Evolutionary conservation across 1,140 invertebrate genomes (phyloP), one percentile per base, ranked within the genome.

Genomic region (Ladona fulva): DNA sequence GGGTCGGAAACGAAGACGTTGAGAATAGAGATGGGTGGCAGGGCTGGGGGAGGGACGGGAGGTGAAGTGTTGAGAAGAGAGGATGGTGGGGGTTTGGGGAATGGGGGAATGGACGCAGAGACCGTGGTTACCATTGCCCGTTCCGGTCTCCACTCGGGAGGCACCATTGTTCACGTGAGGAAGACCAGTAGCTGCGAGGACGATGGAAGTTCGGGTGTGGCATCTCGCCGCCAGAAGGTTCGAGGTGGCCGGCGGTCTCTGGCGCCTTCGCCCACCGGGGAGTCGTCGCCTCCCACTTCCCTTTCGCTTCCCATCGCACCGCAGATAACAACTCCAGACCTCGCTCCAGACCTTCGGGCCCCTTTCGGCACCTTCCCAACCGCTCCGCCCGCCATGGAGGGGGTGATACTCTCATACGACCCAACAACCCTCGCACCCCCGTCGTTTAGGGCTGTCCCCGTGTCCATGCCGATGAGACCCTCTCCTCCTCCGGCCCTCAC

Each of bases 71-170:
- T 29, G 14, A 16, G 12, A 16, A 14, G 37, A 10, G 19, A 19
- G 66, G 84, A 84, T 0, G 83, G 84, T 0, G 79, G 82, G 83
- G 85, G 52, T 80, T 83, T 74, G 79, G 76, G 79, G 0, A 81
- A 74, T 24, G 81, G 74, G 42, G 52, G 52, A 16, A 16, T 16
- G 52, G 52, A 66, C 52, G 52, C 16, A 12, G 52, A 66, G 16
- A 66, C 52, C 5, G 52, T 66, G 3, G 52, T 84, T 81, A 86
- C 83, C 29, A 91, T 93, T 25, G 90, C 93, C 3, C 89, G 91
- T 82, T 93, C 91, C 8, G 90, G 90, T 42, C 85, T 93, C 66
- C 91, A 93, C 82, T 92, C 92, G 0, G 92, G 92, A 42, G 92
- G 92, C 5, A 85, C 85, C 29, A 82, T 86, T 42, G 79, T 85